A percentile compares a stretch with the other conserved stretches of the same genome.
Conservation (phyloP, 2,113 vertebrate genomes). For the Trichechus manatus region DNA sequence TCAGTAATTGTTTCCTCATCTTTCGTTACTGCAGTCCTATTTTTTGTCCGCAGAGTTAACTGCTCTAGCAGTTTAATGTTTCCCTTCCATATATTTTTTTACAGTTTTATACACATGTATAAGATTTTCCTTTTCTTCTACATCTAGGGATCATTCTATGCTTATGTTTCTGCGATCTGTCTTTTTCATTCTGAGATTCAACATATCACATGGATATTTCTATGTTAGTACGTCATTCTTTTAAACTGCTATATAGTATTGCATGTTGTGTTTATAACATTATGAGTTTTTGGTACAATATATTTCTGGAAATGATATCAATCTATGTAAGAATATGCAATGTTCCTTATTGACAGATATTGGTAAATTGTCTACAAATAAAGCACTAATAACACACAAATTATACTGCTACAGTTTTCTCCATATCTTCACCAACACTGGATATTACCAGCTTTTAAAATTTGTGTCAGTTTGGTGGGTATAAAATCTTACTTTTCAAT, state of each 20-base stretch:
- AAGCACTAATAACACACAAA: not conserved
- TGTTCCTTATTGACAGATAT: constrained; percentile 15
- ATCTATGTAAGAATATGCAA: not conserved
- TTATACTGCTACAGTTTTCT: not conserved
- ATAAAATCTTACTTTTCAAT: constrained; percentile 30
- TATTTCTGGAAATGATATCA: not conserved
- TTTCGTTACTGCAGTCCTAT: not conserved
- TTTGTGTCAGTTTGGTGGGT: constrained; percentile 2
- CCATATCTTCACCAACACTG: not conserved
- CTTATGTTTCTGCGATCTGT: not conserved
- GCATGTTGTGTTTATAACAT: not conserved
- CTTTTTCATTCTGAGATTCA: constrained; percentile 24
- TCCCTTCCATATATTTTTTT: not conserved
- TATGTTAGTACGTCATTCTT: not conserved
- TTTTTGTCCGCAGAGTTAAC: not conserved
- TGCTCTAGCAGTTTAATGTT: not conserved
- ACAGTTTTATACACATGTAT: not conserved
- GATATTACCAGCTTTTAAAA: not conserved
- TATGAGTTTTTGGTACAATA: not conserved
- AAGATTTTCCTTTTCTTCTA: not conserved
- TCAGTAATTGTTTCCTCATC: not conserved
- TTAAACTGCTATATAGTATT: not conserved
- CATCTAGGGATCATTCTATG: not conserved
- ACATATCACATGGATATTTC: not conserved
- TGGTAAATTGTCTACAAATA: constrained; percentile 5